Evolutionary conservation across 2,113 vertebrate species (phyloP).

Genomic region (Pseudolaguvia tuberculata): DNA sequence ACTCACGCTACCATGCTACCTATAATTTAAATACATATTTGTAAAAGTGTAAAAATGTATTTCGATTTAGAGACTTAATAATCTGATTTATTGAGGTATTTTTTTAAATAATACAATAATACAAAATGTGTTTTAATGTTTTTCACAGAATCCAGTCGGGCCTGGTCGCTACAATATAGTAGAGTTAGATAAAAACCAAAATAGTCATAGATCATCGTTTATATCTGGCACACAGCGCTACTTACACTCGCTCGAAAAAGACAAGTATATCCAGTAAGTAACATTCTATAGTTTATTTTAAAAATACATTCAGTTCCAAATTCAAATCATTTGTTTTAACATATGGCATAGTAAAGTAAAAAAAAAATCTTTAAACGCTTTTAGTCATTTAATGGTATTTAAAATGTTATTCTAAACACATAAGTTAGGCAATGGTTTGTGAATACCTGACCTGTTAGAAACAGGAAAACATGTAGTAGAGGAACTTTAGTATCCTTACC

Average conservation of each 20-base stretch:
- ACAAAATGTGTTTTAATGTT: not conserved
- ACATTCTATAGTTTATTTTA: not conserved
- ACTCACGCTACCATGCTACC: too few species aligned
- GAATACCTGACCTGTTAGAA: not conserved
- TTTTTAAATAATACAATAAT: too few species aligned
- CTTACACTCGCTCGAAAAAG: slow-evolving; percentile 46
- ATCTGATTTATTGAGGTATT: too few species aligned
- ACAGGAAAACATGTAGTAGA: too few species aligned
- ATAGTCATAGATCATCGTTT: slow-evolving; percentile 58
- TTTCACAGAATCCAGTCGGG: slow-evolving; percentile 59
- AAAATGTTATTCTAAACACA: not conserved
- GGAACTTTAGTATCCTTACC: too few species aligned
- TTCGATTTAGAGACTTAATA: not conserved
- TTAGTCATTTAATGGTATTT: not conserved
- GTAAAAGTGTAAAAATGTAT: not conserved
- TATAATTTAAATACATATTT: too few species aligned
- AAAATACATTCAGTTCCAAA: not conserved
- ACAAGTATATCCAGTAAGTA: slow-evolving; percentile 64
- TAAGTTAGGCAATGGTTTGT: not conserved
- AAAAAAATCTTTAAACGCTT: not conserved
- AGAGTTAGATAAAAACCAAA: slow-evolving; percentile 47
- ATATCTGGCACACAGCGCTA: slow-evolving; percentile 52
- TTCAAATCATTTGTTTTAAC: not conserved
- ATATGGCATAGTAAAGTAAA: too few species aligned
- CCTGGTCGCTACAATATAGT: slow-evolving; percentile 66